Conservation (phyloP, 2,797 vertebrate species). For the Xenentodon cancila region DNA sequence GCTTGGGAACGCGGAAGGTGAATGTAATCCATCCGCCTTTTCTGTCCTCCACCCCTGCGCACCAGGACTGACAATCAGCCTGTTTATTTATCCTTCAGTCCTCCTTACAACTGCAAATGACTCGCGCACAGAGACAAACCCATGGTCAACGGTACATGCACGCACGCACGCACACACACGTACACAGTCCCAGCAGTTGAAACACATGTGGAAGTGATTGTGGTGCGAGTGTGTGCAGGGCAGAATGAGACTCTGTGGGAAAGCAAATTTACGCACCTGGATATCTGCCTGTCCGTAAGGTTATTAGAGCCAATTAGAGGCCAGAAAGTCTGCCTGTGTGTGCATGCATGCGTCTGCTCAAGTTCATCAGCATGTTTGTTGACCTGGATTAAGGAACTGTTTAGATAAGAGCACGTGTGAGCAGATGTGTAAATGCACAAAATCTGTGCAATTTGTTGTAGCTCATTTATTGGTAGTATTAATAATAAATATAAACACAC, state of each 20-base stretch:
- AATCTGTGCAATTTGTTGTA: conserved; percentile 55
- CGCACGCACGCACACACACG: conserved; percentile 24
- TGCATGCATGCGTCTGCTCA: neutral
- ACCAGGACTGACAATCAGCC: conserved; percentile 80
- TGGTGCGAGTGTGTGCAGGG: conserved; percentile 49
- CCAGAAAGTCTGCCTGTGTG: conserved; percentile 10
- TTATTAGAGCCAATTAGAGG: conserved; percentile 77
- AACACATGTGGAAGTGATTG: conserved; percentile 83
- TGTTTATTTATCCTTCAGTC: conserved; percentile 86
- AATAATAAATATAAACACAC: conserved; percentile 55
- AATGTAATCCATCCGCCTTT: conserved; percentile 80
- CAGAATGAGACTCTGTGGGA: conserved; percentile 67
- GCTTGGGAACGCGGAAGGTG: conserved; percentile 73
- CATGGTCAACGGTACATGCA: conserved; percentile 26
- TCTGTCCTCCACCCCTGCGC: conserved; percentile 40
- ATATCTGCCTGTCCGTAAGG: conserved; percentile 75
- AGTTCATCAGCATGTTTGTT: conserved; percentile 54
- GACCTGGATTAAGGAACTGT: conserved; percentile 51
- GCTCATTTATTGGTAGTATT: conserved; percentile 52
- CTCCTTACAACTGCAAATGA: conserved; percentile 68
- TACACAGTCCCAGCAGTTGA: conserved; percentile 36
- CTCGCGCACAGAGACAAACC: conserved; percentile 70
- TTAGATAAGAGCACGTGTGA: conserved; percentile 53
- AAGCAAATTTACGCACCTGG: conserved; percentile 78
- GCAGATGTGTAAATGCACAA: conserved; percentile 49